Evolutionary conservation across 37 sponge, comb jelly and placozoan genomes (phyloP).

Genomic region (Chondrilla cf. caribensis): DNA sequence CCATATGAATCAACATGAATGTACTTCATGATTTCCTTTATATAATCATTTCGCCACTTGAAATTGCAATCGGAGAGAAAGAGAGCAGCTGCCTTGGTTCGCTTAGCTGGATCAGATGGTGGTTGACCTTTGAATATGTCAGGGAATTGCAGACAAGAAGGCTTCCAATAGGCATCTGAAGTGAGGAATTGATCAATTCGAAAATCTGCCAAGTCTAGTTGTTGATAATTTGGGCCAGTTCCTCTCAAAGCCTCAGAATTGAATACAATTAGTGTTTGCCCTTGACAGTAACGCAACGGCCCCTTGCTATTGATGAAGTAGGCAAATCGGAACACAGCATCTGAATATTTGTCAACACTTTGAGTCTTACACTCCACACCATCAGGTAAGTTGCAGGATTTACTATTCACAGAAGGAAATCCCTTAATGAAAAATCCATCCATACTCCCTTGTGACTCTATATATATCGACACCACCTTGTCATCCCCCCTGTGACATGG

Average conservation of each 20-base stretch:
- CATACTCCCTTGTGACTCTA: too few relatives aligned
- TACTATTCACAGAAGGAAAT: background rate
- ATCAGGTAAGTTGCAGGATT: background rate
- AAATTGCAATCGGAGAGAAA: background rate
- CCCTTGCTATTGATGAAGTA: background rate
- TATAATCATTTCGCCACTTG: background rate
- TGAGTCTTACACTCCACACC: background rate
- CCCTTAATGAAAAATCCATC: too few relatives aligned
- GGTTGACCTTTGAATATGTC: background rate
- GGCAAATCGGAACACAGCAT: background rate
- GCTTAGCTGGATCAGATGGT: background rate
- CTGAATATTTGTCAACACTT: background rate
- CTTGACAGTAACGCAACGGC: background rate
- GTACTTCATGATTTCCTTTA: background rate
- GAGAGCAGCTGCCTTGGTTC: background rate
- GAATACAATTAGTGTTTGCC: background rate
- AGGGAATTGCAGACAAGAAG: background rate
- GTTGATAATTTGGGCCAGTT: background rate
- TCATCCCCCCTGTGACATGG: too few relatives aligned
- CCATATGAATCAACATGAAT: conserved; percentile 21
- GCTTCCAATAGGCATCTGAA: background rate
- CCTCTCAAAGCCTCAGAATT: background rate
- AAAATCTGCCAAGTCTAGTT: background rate
- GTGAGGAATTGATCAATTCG: background rate
- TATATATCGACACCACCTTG: too few relatives aligned